Base-by-base conservation (phyloP, 2,113 vertebrate genomes). In the Platanista minor region DNA sequence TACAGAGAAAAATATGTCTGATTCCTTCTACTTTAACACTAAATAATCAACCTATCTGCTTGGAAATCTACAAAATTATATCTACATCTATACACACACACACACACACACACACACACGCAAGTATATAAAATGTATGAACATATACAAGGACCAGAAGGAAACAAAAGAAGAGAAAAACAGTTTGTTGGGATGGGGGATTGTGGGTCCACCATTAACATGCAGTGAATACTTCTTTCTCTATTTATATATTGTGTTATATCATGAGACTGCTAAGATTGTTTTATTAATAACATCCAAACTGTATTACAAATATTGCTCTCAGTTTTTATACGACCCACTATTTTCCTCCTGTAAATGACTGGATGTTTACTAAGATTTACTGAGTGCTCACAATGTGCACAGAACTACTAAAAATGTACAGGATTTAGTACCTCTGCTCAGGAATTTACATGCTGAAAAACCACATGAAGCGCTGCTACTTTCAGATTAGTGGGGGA, bases 401-500 rank as follows among this genome's bases (percentile, higher is more conserved):
- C 20, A 92, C 6, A 78, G 43, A 3, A 67, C 25, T 89, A 82
- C 41, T 67, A 57, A 93, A 59, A 88, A 88, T 11, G 11, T 59
- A 74, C 13, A 57, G 49, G n/a, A 74, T 36, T 94, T 69, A 62
- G n/a, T 82, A 74, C 36, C n/a, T 94, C 36, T n/a, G 41, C 27
- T 85, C 87, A 71, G 64, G 43, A 33, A 29, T 93, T 84, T 82
- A 77, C 29, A 72, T 27, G 14, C 39, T 75, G 17, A 88, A 88
- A 92, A 81, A 77, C 33, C 75, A 93, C n/a, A 91, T 6, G 15
- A 21, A 90, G 18, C 46, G 23, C 8, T 72, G 62, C 52, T 64
- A 6, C 84, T 92, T 97, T 83, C 64, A 87, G 52, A 92, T 84
- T 81, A 75, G 15, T 36, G 33, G 39, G 39, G 67, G 74, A 97